Base-by-base conservation (phyloP, 2,797 vertebrate genomes). In the Paramormyrops hopkinsi region DNA sequence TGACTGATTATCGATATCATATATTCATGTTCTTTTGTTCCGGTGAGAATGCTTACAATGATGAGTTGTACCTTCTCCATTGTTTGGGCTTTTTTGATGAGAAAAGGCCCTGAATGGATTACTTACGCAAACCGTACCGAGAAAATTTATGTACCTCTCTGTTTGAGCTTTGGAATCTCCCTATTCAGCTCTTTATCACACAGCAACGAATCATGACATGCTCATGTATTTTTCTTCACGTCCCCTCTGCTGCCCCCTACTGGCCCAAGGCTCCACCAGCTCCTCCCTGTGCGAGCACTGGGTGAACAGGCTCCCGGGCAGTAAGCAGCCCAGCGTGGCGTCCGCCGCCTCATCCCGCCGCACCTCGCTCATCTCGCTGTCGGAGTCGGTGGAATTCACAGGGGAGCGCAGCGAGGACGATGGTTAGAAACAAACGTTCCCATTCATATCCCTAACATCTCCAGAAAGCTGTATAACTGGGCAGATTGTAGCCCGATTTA, bases 221-320 rank as follows among this genome's bases (percentile, higher is more conserved):
- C 48, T 14, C 3, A 12, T 51, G 11, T 84, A 3, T 84, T 48
- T 51, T 29, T 25, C 9, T 29, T 29, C 48, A 44, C 44, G 11
- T 84, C 1, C 48, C n/a, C 44, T 29, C 50, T 62, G 37, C 17
- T 76, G 46, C 62, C 87, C 37, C 87, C 62, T 51, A 73, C 51
- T 33, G 93, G 41, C 89, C 84, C 88, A 53, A 93, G 98, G 99
- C 87, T 99, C 99, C 92, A 99, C 98, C 6, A 99, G 99, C 93
- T 99, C 99, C 0, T 99, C 98, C 0, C 94, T 99, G 90, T 99
- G 98, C 8, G 98, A 99, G 90, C 99, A 99, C 96, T 99, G 99
- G 99, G 93, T 99, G 91, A 99, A 98, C 93, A 96, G 98, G 19
- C 95, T 99, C n/a, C 97, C 97, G 0, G 98, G 98, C 53, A 99